Conservation (phyloP, 2,113 vertebrate genomes). For the Donacobius atricapilla region DNA sequence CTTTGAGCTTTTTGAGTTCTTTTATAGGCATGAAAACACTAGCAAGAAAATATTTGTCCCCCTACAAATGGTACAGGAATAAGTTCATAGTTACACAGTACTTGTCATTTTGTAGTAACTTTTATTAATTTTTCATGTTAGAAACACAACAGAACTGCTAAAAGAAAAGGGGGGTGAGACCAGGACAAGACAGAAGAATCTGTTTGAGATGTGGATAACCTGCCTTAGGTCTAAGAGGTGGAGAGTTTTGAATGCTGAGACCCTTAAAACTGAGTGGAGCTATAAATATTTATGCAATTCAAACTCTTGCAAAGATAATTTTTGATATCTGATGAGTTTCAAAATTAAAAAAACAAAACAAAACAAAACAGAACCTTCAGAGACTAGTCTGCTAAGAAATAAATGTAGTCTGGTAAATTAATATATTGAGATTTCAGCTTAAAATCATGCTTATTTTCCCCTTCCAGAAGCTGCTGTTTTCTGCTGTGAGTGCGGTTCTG, state of each 20-base stretch:
- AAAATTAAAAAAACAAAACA: too few species aligned
- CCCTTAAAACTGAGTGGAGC: not conserved
- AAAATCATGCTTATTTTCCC: not conserved
- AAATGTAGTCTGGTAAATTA: not conserved
- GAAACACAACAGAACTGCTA: not conserved
- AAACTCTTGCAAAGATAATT: not conserved
- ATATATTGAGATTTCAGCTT: not conserved
- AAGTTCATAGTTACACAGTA: not conserved
- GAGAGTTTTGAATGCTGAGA: not conserved
- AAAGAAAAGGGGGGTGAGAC: not conserved
- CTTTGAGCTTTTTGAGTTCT: not conserved
- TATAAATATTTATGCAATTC: not conserved
- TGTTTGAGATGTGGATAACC: not conserved
- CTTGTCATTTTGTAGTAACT: not conserved
- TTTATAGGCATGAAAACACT: not conserved
- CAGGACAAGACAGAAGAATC: not conserved
- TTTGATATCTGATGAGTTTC: not conserved
- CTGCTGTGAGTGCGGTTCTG: not conserved
- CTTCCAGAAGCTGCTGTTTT: not conserved
- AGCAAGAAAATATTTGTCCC: not conserved
- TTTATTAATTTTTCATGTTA: not conserved
- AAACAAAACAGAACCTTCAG: too few species aligned
- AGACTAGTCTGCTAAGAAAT: not conserved
- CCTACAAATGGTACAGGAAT: not conserved
- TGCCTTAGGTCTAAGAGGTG: not conserved